Evolutionary conservation across 2,113 vertebrate species (phyloP), one percentile per base, ranked within the genome.

Genomic region (Nannobrachium achirus): DNA sequence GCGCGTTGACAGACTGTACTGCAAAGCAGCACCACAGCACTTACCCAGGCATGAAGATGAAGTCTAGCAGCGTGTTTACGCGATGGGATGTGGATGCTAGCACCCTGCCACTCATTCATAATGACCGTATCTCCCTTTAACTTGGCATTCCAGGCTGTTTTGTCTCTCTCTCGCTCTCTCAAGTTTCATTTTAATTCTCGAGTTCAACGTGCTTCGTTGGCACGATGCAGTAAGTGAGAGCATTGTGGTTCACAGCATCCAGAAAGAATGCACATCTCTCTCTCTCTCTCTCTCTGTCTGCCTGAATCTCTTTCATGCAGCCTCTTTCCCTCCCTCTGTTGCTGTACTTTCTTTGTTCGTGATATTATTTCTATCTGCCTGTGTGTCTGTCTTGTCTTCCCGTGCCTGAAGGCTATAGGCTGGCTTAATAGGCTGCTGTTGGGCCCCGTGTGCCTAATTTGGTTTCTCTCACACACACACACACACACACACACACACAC

Each of bases 41-140:
- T 81, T 66, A 63, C 58, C 81, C 73, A 71, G 73, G 70, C 80
- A 58, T 81, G 70, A 82, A 80, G 84, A 88, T 84, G 75, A 70
- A 82, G 71, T 83, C 84, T 79, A 78, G 61, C 68, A 56, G 61
- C 79, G 48, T 87, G 83, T 87, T 87, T 88, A 81, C 76, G 20
- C 20, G 20, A 25, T 25, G 20, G 20, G 4, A 69, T n/a, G 66
- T n/a, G 70, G 63, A 79, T 63, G 65, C 64, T 40, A 25, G 40
- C 65, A 62, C 9, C 6, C 3, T 33, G 25, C 25, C 25, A 33
- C 6, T 33, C 25, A 33, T 5, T 33, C 25, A 33, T 33, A 16
- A 10, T 42, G 18, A 10, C 44, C 2, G 40, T 41, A 1, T 61
- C 10, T 60, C 50, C 19, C 16, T 33, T 33, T 3, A 3, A 33